These are phyloP conservation scores for Catharus bicknelli DNA, from an alignment of 2,113 vertebrate genomes.

Conservation along the genomic window DNA sequence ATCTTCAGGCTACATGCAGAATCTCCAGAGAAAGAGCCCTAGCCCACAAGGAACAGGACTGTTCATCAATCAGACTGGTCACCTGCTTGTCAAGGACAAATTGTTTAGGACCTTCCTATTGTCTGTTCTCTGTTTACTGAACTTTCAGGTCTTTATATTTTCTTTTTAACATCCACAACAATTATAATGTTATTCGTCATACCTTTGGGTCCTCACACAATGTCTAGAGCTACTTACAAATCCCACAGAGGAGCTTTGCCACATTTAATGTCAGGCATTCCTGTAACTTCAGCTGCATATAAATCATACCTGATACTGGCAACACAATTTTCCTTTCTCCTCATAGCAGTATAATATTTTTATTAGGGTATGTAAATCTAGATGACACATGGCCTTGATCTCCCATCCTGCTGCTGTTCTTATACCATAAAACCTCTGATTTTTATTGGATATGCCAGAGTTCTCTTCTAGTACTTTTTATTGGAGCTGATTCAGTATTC, in stretches of 20 bases:
- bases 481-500: neutral
- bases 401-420: neutral
- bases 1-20: neutral
- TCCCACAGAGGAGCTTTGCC: neutral
- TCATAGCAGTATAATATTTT: slow-evolving; percentile 15
- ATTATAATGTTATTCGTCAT: neutral
- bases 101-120: neutral
- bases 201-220: neutral
- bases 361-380: slow-evolving; percentile 17
- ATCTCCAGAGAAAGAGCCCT: neutral
- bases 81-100: neutral
- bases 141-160: neutral
- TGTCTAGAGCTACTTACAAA: neutral
- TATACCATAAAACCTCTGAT: neutral
- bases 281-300: neutral
- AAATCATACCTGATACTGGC: neutral
- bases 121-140: neutral
- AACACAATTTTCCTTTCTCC: neutral
- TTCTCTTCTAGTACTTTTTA: neutral
- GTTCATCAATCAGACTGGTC: neutral
- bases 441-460: neutral
- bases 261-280: neutral
- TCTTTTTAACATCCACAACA: neutral
- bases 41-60: neutral
- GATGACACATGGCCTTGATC: neutral